These are phyloP conservation scores for Neodiprion lecontei DNA, from an alignment of 1,140 invertebrate genomes.

Conservation along the genomic window DNA sequence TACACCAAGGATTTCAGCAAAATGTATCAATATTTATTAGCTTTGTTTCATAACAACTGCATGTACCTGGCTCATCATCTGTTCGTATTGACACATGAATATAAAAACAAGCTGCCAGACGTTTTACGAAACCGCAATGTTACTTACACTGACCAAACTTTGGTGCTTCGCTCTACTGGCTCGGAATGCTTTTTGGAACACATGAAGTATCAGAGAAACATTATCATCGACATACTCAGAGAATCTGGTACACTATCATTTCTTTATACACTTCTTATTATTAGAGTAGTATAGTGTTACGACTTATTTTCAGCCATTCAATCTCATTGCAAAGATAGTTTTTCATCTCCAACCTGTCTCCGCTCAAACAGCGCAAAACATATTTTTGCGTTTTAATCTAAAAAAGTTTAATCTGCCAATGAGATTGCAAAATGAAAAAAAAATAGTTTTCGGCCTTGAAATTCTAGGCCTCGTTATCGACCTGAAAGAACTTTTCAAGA, in stretches of 20 bases:
- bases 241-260: conserved; percentile 67
- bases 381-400: too few species aligned
- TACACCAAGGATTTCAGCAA: conserved; percentile 13
- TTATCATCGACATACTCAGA: conserved; percentile 74
- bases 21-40: conserved; percentile 61
- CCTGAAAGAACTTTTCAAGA: too few species aligned
- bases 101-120: conserved; percentile 56
- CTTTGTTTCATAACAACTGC: conserved; percentile 93
- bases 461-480: not conserved
- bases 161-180: conserved; percentile 69
- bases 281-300: too few species aligned
- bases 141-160: conserved; percentile 66
- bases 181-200: conserved; percentile 74
- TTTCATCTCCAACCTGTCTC: too few species aligned
- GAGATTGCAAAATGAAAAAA: too few species aligned
- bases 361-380: too few species aligned
- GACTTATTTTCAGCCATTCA: too few species aligned
- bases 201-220: conserved; percentile 75
- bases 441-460: too few species aligned
- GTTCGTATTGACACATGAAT: conserved; percentile 70
- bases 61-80: conserved; percentile 84
- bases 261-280: conserved; percentile 5
- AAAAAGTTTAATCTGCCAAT: too few species aligned
- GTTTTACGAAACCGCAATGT: conserved; percentile 56
- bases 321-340: too few species aligned